Percentiles rank a stretch among this genome's conserved stretches.
These are phyloP conservation scores for Casuarius casuarius DNA, from an alignment of 2,113 vertebrate genomes.

Conservation along the genomic window DNA sequence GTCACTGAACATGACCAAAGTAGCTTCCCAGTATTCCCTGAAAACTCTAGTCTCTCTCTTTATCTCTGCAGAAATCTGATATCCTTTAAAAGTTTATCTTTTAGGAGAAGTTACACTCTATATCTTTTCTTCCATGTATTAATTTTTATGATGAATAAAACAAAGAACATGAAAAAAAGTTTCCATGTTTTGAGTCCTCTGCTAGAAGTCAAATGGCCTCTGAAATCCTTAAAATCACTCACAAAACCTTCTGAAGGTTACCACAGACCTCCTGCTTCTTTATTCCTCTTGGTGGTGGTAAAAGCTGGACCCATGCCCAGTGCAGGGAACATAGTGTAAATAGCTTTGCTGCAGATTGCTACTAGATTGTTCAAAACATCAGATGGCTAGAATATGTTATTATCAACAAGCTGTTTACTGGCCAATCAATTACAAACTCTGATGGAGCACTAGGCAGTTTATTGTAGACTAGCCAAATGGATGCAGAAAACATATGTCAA, in stretches of 20 bases:
- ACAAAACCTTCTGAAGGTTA: slow-evolving; percentile 27
- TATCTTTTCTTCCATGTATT: neutral
- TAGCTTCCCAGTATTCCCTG: neutral
- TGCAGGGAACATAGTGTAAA: slow-evolving; percentile 8
- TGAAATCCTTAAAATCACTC: slow-evolving; percentile 19
- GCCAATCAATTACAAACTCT: slow-evolving; percentile 46
- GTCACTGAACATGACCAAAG: neutral
- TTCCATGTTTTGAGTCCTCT: neutral
- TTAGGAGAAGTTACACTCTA: neutral
- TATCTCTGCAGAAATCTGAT: neutral
- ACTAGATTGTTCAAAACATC: slow-evolving; percentile 56
- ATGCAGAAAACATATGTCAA: slow-evolving; percentile 54
- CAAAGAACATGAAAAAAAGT: neutral
- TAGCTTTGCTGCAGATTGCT: slow-evolving; percentile 24
- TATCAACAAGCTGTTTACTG: slow-evolving; percentile 57
- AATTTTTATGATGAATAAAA: neutral
- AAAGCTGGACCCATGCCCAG: slow-evolving; percentile 24
- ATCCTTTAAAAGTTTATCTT: neutral
- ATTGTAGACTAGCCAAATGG: slow-evolving; percentile 51
- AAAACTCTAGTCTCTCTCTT: neutral
- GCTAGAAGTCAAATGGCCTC: neutral
- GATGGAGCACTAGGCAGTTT: slow-evolving; percentile 51
- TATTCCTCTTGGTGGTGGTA: slow-evolving; percentile 51
- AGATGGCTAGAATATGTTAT: slow-evolving; percentile 62
- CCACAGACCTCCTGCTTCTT: slow-evolving; percentile 21